These are phyloP conservation scores for Pseudonaja textilis DNA, from an alignment of 2,113 vertebrate species.

Conservation along the genomic window DNA sequence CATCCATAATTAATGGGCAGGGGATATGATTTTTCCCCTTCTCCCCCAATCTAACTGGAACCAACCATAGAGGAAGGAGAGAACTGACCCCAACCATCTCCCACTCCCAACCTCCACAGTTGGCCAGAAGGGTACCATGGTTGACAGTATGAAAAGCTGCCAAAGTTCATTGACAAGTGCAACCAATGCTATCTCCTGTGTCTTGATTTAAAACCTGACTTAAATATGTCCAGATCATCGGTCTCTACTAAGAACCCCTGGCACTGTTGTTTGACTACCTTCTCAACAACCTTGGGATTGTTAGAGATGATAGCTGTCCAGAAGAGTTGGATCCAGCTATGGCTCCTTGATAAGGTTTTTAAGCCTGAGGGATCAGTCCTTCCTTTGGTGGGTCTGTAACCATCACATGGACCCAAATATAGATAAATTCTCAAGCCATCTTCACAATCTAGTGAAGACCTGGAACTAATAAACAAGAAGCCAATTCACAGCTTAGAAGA, in stretches of 20 bases:
- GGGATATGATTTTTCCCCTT: background rate
- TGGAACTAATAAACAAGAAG: background rate
- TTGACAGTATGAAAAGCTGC: background rate
- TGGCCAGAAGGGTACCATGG: no score
- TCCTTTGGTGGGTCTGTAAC: background rate
- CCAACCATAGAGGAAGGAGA: background rate
- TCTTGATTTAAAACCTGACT: background rate
- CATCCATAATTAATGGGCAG: background rate
- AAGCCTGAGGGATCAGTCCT: background rate
- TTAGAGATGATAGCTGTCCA: background rate
- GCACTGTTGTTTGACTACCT: background rate
- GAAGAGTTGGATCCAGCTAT: background rate
- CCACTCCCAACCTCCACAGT: background rate
- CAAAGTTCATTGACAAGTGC: background rate
- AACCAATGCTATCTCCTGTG: background rate
- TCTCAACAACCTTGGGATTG: background rate
- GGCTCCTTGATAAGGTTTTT: background rate
- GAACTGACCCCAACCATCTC: background rate
- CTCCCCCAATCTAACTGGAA: no score
- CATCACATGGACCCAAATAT: background rate
- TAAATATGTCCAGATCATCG: background rate
- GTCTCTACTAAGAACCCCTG: background rate
- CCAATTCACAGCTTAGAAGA: background rate
- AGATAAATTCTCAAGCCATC: background rate
- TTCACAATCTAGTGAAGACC: background rate